These are phyloP conservation scores for Steromphala cineraria DNA, from an alignment of 2,888 invertebrate genomes.

Conservation along the genomic window DNA sequence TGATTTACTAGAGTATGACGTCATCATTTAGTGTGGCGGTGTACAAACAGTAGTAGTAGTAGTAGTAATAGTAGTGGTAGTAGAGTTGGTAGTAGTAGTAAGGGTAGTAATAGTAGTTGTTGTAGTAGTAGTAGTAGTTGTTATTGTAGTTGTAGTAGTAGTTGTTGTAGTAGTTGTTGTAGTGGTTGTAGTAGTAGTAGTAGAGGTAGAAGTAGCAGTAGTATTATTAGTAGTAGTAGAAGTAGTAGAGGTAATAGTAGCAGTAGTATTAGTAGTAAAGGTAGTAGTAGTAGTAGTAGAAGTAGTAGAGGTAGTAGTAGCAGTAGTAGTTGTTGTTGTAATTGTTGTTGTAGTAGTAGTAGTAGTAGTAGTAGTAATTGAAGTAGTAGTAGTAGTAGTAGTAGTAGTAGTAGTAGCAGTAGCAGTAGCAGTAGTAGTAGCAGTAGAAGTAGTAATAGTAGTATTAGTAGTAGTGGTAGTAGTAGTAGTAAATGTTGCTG, in stretches of 20 bases:
- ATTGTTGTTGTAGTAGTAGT: conserved; percentile 19
- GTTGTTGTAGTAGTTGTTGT: not conserved
- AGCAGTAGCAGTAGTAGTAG: not conserved
- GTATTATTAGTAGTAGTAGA: not conserved
- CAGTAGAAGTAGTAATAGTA: not conserved
- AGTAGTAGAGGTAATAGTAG: no score
- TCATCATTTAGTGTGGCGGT: no score
- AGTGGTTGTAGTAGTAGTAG: not conserved
- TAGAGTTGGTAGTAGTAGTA: no score
- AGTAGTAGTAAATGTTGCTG: no score
- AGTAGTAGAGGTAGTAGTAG: not conserved
- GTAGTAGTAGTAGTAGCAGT: not conserved
- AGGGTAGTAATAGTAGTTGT: conserved; percentile 1
- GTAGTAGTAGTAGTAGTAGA: conserved; percentile 12
- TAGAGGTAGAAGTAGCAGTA: not conserved
- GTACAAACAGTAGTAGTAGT: no score
- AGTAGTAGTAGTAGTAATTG: no score
- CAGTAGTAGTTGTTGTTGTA: not conserved
- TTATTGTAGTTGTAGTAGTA: conserved; percentile 11
- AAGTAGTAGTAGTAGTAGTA: not conserved
- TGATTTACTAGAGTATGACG: no score
- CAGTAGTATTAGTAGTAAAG: no score
- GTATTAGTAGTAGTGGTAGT: not conserved
- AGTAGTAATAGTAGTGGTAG: no score
- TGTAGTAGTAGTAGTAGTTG: not conserved